A percentile compares a stretch with the other conserved stretches of the same genome.
Conservation (phyloP, 2,888 invertebrate species). For the Leucania comma region DNA sequence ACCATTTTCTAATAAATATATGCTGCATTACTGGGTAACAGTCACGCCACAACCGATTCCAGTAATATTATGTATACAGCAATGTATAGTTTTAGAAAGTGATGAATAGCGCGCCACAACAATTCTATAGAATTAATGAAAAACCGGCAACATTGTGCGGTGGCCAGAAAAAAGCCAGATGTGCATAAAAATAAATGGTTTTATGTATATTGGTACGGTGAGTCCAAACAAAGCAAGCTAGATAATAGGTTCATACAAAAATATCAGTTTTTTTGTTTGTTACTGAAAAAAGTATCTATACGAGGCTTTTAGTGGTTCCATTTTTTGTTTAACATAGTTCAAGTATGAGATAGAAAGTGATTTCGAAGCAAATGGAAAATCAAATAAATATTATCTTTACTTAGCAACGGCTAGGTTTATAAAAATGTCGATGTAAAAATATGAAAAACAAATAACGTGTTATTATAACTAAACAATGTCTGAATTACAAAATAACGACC, state of each 20-base stretch:
- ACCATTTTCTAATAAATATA: no score
- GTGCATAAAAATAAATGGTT: conserved; percentile 15
- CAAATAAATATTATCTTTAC: not conserved
- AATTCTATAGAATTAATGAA: conserved; percentile 26
- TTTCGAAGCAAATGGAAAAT: no score
- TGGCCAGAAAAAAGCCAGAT: conserved; percentile 28
- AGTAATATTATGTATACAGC: no score
- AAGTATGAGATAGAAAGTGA: not conserved
- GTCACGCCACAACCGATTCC: no score
- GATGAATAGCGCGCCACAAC: conserved; percentile 9
- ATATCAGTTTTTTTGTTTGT: conserved; percentile 21
- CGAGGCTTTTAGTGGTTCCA: no score
- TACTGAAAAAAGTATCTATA: conserved; percentile 3
- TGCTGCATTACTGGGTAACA: no score
- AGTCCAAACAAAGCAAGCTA: conserved; percentile 34
- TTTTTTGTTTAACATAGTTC: no score
- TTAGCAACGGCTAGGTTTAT: not conserved
- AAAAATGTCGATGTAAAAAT: not conserved
- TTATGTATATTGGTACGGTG: conserved; percentile 15
- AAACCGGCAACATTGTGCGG: not conserved
- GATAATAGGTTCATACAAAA: conserved; percentile 11
- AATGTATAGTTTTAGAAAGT: conserved; percentile 1
- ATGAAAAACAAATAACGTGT: no score
- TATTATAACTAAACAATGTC: not conserved
- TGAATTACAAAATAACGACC: not conserved